Percentiles rank a stretch among this genome's conserved stretches.
Conservation (phyloP, 2,888 invertebrate genomes). For the Arge pagana region DNA sequence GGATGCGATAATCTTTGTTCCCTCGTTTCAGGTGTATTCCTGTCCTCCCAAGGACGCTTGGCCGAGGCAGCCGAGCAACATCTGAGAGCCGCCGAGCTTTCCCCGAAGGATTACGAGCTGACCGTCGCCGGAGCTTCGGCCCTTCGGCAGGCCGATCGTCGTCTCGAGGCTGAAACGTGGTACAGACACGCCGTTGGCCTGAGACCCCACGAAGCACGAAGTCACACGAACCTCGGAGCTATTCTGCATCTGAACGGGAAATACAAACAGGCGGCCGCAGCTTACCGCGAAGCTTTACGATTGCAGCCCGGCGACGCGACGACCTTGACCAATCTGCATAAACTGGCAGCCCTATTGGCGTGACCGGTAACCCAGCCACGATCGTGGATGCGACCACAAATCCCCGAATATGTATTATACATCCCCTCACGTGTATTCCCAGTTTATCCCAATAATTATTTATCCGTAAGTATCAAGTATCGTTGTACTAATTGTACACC, state of each 20-base stretch:
- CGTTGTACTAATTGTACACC: conserved; percentile 36
- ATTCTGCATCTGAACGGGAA: conserved; percentile 93
- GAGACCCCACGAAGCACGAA: conserved; percentile 77
- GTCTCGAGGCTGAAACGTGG: conserved; percentile 83
- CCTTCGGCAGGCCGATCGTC: conserved; percentile 79
- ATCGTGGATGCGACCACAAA: no score
- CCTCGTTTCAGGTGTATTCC: conserved; percentile 76
- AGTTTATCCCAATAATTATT: conserved; percentile 48
- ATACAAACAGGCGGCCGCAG: conserved; percentile 82
- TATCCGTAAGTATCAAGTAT: conserved; percentile 37
- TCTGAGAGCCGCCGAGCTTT: conserved; percentile 76
- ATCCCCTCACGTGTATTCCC: conserved; percentile 22
- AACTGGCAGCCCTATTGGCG: conserved; percentile 66
- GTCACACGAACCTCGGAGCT: conserved; percentile 93
- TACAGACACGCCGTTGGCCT: conserved; percentile 72
- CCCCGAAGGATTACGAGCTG: conserved; percentile 80
- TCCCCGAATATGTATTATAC: conserved; percentile 15
- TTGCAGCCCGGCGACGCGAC: conserved; percentile 88
- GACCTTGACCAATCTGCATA: conserved; percentile 86
- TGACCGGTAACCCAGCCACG: no score
- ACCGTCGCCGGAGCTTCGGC: conserved; percentile 89
- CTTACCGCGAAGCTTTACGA: conserved; percentile 83
- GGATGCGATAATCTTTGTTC: neutral
- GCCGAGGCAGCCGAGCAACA: conserved; percentile 83
- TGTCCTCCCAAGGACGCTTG: conserved; percentile 77